Conservation (phyloP, 2,113 vertebrate genomes). For the Melozone crissalis region DNA sequence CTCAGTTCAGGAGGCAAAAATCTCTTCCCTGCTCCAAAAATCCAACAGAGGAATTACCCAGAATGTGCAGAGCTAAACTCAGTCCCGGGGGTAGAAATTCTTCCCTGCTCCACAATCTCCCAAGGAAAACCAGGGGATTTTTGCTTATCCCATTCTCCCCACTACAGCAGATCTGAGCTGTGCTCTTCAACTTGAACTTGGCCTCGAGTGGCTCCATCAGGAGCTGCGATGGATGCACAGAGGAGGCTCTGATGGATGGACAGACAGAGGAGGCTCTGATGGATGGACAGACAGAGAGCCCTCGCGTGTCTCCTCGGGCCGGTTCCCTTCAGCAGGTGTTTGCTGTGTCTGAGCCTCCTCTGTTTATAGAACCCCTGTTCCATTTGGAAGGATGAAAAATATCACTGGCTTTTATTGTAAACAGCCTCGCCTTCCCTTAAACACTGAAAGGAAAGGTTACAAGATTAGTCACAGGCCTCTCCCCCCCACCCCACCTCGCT, state of each 20-base stretch:
- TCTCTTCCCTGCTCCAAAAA: not conserved
- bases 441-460: constrained; percentile 80
- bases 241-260: not conserved
- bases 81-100: not conserved
- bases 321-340: constrained; percentile 84
- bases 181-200: constrained; percentile 48
- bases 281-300: not conserved
- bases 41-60: not conserved
- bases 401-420: constrained; percentile 77
- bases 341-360: constrained; percentile 83
- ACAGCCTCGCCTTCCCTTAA: constrained; percentile 78
- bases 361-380: constrained; percentile 88
- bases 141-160: not conserved
- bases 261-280: not conserved
- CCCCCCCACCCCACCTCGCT: not conserved
- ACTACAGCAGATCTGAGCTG: not conserved
- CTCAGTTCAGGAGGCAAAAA: not conserved
- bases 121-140: not conserved
- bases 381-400: constrained; percentile 86
- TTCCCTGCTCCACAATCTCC: not conserved
- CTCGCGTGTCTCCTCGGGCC: constrained; percentile 17
- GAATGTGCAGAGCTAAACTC: not conserved
- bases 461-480: constrained; percentile 75
- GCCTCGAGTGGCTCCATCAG: not conserved
- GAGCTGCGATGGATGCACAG: not conserved